These are phyloP conservation scores for Diogma glabrata DNA, from an alignment of 2,888 invertebrate species.

Conservation along the genomic window DNA sequence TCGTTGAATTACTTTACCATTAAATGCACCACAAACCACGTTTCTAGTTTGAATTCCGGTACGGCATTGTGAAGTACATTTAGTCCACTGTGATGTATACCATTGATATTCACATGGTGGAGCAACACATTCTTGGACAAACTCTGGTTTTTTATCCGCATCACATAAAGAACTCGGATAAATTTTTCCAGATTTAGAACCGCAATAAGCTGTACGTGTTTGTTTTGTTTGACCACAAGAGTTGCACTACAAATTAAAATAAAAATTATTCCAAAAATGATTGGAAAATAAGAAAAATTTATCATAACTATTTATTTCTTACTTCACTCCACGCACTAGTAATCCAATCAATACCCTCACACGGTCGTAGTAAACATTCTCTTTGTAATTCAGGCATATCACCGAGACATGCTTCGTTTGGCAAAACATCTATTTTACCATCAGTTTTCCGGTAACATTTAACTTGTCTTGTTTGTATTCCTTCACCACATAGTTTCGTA, in stretches of 20 bases:
- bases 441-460: slow-evolving; percentile 59
- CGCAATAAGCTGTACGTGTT: slow-evolving; percentile 61
- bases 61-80: slow-evolving; percentile 85
- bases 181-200: slow-evolving; percentile 54
- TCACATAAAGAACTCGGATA: slow-evolving; percentile 60
- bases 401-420: slow-evolving; percentile 51
- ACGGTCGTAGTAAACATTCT: slow-evolving; percentile 65
- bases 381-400: slow-evolving; percentile 60
- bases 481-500: slow-evolving; percentile 82
- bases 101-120: slow-evolving; percentile 67
- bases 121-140: slow-evolving; percentile 53
- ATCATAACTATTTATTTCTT: too few relatives aligned
- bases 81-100: slow-evolving; percentile 89
- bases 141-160: slow-evolving; percentile 47
- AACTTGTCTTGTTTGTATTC: slow-evolving; percentile 67
- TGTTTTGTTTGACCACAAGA: slow-evolving; percentile 64
- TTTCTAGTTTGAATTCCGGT: slow-evolving; percentile 72
- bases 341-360: slow-evolving; percentile 88
- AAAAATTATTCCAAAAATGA: too few relatives aligned
- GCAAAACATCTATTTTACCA: slow-evolving; percentile 53
- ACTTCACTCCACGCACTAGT: slow-evolving; percentile 81
- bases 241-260: slow-evolving; percentile 69
- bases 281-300: too few relatives aligned
- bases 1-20: slow-evolving; percentile 49
- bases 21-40: slow-evolving; percentile 71